Percentiles rank a stretch among this genome's conserved stretches.
Conservation (phyloP, 2,797 vertebrate genomes). For the Vultur gryphus region DNA sequence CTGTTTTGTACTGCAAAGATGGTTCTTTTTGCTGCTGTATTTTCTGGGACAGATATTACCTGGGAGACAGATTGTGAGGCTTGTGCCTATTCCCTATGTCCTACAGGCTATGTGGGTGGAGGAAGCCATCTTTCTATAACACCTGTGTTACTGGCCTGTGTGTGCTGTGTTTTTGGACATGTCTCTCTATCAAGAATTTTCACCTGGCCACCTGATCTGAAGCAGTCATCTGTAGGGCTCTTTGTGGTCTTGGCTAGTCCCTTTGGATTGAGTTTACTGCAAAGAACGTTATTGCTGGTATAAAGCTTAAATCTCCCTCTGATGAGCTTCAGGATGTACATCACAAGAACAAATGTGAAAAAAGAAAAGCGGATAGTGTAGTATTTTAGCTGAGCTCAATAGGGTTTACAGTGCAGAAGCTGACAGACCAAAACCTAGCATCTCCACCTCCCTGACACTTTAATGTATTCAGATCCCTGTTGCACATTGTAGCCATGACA, state of each 20-base stretch:
- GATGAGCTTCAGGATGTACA: not conserved
- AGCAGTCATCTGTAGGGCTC: not conserved
- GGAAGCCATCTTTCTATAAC: not conserved
- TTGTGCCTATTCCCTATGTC: not conserved
- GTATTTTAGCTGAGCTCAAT: not conserved
- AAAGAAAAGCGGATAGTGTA: not conserved
- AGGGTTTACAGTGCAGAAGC: not conserved
- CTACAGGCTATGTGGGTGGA: not conserved
- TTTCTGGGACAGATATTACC: not conserved
- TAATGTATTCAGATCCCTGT: constrained; percentile 7
- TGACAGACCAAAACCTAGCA: constrained; percentile 4
- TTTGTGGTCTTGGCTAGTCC: not conserved
- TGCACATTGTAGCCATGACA: not conserved
- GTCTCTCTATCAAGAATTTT: not conserved
- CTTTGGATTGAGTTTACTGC: not conserved
- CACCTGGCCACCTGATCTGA: not conserved
- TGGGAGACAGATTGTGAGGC: not conserved
- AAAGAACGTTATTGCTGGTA: not conserved
- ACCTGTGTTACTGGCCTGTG: not conserved
- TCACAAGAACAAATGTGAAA: not conserved
- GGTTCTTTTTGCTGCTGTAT: not conserved
- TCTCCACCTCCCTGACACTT: not conserved
- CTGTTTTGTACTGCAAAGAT: not conserved
- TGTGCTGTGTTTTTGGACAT: not conserved
- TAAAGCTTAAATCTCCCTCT: not conserved